phyloP scores from a whole-genome alignment of 2,113 vertebrate genomes.

The Salvelinus alpinus region DNA sequence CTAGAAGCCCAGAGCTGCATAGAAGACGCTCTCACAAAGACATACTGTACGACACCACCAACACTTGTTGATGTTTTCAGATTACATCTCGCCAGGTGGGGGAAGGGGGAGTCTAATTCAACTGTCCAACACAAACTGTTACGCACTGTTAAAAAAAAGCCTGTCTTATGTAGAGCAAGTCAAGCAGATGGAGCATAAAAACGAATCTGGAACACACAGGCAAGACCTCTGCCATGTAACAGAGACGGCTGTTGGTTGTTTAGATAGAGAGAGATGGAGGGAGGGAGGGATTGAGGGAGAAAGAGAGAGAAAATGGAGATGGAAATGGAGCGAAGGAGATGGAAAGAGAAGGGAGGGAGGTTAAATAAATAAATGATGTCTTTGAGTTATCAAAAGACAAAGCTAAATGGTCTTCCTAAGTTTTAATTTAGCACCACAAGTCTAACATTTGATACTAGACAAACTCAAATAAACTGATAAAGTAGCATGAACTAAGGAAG shows the following conservation, averaged over 20 bases:
- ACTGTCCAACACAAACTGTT: slow-evolving; percentile 10
- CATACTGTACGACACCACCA: not conserved
- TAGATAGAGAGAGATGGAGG: not conserved
- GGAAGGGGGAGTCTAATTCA: slow-evolving; percentile 9
- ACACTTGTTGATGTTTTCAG: slow-evolving; percentile 21
- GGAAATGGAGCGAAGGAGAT: no score
- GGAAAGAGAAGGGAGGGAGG: not conserved
- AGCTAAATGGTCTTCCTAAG: not conserved
- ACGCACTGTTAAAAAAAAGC: not conserved
- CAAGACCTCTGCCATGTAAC: not conserved
- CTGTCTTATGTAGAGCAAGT: slow-evolving; percentile 14
- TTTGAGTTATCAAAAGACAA: not conserved
- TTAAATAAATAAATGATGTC: not conserved
- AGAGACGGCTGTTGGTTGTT: not conserved
- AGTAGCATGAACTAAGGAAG: not conserved
- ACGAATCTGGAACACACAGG: not conserved
- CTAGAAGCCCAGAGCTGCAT: not conserved
- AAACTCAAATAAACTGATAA: not conserved
- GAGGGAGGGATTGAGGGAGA: not conserved
- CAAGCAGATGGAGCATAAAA: slow-evolving; percentile 12
- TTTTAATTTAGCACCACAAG: not conserved
- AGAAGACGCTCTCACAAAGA: not conserved
- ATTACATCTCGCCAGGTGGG: slow-evolving; percentile 5
- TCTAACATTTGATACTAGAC: not conserved
- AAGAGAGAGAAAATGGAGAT: no score